phyloP scores from a whole-genome alignment of 2,113 vertebrate genomes.

The Callopanchax toddi region DNA sequence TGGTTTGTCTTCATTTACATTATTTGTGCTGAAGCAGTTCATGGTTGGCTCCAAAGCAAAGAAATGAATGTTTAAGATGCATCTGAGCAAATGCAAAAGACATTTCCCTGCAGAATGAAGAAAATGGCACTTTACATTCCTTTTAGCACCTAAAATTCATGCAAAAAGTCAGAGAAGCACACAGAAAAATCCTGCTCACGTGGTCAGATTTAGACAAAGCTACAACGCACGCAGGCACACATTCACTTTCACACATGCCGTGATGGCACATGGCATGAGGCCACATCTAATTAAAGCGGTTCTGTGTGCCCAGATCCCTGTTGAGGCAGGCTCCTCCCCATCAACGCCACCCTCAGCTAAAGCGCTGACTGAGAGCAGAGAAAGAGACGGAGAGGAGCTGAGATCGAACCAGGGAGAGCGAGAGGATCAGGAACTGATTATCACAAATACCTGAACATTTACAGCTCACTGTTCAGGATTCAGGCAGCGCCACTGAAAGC shows the following conservation, averaged over 20 bases:
- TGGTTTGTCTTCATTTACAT: constrained; percentile 65
- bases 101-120: no score
- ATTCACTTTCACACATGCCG: constrained; percentile 38
- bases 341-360: constrained; percentile 44
- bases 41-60: constrained; percentile 10
- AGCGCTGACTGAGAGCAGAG: constrained; percentile 43
- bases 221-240: constrained; percentile 29
- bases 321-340: constrained; percentile 67
- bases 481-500: constrained; percentile 21
- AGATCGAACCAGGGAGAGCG: constrained; percentile 39
- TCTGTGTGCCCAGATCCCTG: constrained; percentile 71
- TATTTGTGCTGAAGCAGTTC: constrained; percentile 56
- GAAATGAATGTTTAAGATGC: constrained; percentile 1
- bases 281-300: constrained; percentile 79
- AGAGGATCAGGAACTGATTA: constrained; percentile 30
- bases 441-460: constrained; percentile 43
- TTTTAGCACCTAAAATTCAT: background rate
- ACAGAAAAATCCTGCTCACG: background rate
- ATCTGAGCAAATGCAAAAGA: background rate
- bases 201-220: constrained; percentile 10
- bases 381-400: constrained; percentile 50
- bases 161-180: background rate
- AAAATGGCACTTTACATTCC: background rate
- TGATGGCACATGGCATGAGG: constrained; percentile 69
- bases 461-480: constrained; percentile 11